These are phyloP conservation scores for Panagrolaimus sp. DNA, from an alignment of 1,140 invertebrate species.

Conservation along the genomic window DNA sequence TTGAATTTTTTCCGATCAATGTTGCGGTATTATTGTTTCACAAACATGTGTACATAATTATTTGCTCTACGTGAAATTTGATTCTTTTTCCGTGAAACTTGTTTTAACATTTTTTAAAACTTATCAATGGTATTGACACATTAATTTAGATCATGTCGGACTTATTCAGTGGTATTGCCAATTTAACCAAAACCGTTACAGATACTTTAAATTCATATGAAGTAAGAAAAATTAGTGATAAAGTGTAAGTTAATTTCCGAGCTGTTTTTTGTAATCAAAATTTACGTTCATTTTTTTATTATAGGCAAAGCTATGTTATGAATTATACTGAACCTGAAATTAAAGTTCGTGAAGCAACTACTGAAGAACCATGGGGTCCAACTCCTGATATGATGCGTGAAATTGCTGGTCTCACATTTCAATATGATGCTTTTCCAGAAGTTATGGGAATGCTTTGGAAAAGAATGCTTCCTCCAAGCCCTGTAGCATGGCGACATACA, in stretches of 20 bases:
- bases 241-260: slow-evolving; percentile 46
- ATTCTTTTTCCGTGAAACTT: no score
- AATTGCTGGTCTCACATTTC: slow-evolving; percentile 88
- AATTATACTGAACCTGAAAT: slow-evolving; percentile 98
- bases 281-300: slow-evolving; percentile 31
- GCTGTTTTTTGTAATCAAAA: neutral
- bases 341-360: slow-evolving; percentile 95
- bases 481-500: slow-evolving; percentile 87
- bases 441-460: slow-evolving; percentile 92
- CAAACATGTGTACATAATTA: no score
- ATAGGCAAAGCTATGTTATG: slow-evolving; percentile 99
- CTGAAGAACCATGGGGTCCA: slow-evolving; percentile 99
- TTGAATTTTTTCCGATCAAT: no score
- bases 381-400: slow-evolving; percentile 74
- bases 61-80: no score
- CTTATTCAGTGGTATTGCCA: slow-evolving; percentile 46
- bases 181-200: slow-evolving; percentile 44
- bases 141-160: slow-evolving; percentile 33
- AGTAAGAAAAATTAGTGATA: slow-evolving; percentile 51
- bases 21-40: no score
- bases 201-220: slow-evolving; percentile 56
- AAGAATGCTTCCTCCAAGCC: slow-evolving; percentile 93
- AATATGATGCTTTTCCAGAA: slow-evolving; percentile 73
- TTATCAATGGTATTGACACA: no score
- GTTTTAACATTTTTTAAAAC: no score